phyloP scores from a whole-genome alignment of 2,113 vertebrate genomes.

The Platysternon megacephalum region DNA sequence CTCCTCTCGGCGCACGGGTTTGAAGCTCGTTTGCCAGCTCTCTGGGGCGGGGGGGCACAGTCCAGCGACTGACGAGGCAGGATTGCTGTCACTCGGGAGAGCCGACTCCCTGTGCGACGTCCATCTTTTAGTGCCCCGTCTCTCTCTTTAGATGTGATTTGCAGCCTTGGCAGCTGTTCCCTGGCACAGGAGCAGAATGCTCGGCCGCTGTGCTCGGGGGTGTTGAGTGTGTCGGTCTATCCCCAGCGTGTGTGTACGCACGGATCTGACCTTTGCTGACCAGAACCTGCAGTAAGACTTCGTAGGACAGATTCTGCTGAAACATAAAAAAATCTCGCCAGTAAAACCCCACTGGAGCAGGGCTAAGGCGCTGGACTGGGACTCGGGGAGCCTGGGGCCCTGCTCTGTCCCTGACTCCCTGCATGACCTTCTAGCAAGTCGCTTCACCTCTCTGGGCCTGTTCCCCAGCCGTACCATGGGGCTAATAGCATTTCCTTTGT shows the following conservation, averaged over 20 bases:
- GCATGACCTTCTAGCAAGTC: too few relatives aligned
- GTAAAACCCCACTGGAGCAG: not conserved
- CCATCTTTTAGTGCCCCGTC: not conserved
- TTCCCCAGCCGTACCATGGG: not conserved
- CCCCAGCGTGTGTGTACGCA: not conserved
- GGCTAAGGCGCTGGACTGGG: slow-evolving; percentile 20
- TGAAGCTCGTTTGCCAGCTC: slow-evolving; percentile 67
- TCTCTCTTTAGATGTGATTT: not conserved
- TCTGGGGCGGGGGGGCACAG: slow-evolving; percentile 25
- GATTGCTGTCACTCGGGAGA: not conserved
- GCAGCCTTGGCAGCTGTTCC: not conserved
- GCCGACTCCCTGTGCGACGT: not conserved
- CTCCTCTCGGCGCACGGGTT: not conserved
- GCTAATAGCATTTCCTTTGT: not conserved
- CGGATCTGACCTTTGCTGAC: not conserved
- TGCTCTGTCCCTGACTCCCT: too few relatives aligned
- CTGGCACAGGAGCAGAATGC: not conserved
- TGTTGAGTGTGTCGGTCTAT: too few relatives aligned
- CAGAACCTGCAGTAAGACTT: not conserved
- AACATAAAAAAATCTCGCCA: slow-evolving; percentile 8
- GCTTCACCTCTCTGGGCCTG: too few relatives aligned
- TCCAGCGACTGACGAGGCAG: not conserved
- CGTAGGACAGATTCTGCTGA: not conserved
- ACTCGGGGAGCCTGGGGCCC: not conserved
- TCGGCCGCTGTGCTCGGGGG: rapidly evolving